phyloP scores from a whole-genome alignment of 2,888 invertebrate species.

The Stenotaenia linearis region DNA sequence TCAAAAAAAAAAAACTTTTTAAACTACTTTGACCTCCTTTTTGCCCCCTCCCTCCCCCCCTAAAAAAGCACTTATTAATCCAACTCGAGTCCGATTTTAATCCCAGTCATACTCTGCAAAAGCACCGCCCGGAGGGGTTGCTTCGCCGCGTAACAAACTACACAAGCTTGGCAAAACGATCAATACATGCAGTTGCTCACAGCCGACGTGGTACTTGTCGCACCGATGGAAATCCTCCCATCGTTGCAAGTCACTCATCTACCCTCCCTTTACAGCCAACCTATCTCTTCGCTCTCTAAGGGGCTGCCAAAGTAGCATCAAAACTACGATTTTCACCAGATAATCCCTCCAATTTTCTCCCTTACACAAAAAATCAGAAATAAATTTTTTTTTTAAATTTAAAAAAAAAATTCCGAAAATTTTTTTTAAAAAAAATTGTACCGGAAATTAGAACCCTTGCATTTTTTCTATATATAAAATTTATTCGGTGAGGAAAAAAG shows the following conservation, averaged over 20 bases:
- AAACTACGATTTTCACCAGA: background rate
- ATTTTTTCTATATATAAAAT: background rate
- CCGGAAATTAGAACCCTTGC: background rate
- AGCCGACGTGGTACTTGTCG: background rate
- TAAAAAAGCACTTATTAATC: background rate
- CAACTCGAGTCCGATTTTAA: background rate
- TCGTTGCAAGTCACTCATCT: background rate
- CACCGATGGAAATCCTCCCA: background rate
- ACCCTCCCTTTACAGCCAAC: background rate
- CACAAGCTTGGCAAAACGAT: background rate
- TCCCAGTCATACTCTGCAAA: background rate
- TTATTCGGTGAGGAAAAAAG: background rate
- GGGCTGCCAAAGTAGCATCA: background rate
- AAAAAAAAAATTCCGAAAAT: too few species aligned
- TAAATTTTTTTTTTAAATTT: background rate
- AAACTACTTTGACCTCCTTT: background rate
- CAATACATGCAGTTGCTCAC: background rate
- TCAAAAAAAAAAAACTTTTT: background rate
- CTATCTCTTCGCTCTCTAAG: background rate
- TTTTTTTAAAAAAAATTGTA: too few species aligned
- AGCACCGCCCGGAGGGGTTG: background rate
- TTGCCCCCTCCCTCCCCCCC: background rate
- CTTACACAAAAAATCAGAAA: background rate
- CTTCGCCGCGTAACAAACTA: background rate
- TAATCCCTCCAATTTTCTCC: background rate